Evolutionary conservation across 2,113 vertebrate species (phyloP).

Genomic region (Datnioides undecimradiatus): DNA sequence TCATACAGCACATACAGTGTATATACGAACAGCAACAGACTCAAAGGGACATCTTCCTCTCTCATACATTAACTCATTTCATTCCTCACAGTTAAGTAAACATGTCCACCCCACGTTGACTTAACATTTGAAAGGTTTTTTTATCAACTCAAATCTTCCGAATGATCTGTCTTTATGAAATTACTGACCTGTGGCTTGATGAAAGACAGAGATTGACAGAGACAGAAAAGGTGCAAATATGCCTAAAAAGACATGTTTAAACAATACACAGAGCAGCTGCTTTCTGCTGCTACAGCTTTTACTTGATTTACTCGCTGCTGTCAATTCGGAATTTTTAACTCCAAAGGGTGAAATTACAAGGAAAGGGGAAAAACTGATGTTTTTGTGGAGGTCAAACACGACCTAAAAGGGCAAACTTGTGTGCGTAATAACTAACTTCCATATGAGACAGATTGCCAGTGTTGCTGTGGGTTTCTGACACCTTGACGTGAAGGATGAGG

Average conservation of each 20-base stretch:
- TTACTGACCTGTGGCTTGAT: not conserved
- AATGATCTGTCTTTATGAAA: not conserved
- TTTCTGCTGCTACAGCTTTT: not conserved
- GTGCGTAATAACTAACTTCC: conserved; percentile 4
- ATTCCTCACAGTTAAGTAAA: not conserved
- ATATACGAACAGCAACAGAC: not conserved
- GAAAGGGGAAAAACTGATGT: not conserved
- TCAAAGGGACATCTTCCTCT: not conserved
- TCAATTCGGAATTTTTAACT: conserved; percentile 3
- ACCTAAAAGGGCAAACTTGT: conserved; percentile 5
- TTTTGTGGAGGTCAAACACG: not conserved
- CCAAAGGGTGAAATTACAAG: not conserved
- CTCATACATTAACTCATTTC: conserved; percentile 3
- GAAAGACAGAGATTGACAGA: not conserved
- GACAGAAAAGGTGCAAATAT: not conserved
- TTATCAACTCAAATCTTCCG: not conserved
- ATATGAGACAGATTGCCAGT: conserved; percentile 13
- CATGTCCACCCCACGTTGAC: not conserved
- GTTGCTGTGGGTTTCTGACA: conserved; percentile 34
- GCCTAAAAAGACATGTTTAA: not conserved
- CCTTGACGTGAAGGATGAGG: conserved; percentile 24
- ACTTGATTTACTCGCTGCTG: not conserved
- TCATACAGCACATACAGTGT: not conserved
- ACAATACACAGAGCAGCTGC: not conserved
- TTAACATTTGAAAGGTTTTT: not conserved